Evolutionary conservation across 2,113 vertebrate species (phyloP), one percentile per base, ranked within the genome.

Genomic region (Proteles cristata): DNA sequence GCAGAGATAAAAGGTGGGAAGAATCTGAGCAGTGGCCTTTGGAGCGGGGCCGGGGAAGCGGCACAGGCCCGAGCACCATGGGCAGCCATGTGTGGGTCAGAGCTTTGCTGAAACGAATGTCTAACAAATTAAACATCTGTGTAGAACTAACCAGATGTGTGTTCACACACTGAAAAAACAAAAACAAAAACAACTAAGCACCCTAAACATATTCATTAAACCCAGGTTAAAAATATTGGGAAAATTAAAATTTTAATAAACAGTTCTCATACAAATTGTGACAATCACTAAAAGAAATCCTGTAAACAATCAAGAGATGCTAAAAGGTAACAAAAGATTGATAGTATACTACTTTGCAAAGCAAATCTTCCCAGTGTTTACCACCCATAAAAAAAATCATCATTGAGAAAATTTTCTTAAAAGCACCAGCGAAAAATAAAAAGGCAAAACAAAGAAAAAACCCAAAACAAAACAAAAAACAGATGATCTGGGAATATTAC

Each of bases 1-100:
- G 0, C 2, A 11, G 0, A 9, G 50, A 12, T 2, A 23, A 16
- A n/a, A 80, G 39, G 2, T 0, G 50, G 50, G 43, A 43, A 1
- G 12, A 10, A 11, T 31, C 7, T 10, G 7, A 28, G 11, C 0
- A 25, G 39, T 10, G 33, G 26, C 23, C 23, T 25, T 68, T 48
- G 43, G 35, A 15, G n/a, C 0, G 68, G 26, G 21, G 39, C 2
- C 39, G 39, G 39, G 39, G 39, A 39, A 4, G 58, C 0, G 0
- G 31, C 1, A 6, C 61, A 10, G 39, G 48, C 7, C 61, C 2
- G 48, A 19, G 66, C 0, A 14, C 55, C 76, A 11, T 16, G 2
- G 76, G 76, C 35, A 7, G 3, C 23, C 23, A 2, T 16, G 39
- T 7, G 5, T 2, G 12, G 0, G 3, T 6, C 58, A 21, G 1